phyloP scores from a whole-genome alignment of 2,113 vertebrate genomes.

The Osmerus eperlanus region DNA sequence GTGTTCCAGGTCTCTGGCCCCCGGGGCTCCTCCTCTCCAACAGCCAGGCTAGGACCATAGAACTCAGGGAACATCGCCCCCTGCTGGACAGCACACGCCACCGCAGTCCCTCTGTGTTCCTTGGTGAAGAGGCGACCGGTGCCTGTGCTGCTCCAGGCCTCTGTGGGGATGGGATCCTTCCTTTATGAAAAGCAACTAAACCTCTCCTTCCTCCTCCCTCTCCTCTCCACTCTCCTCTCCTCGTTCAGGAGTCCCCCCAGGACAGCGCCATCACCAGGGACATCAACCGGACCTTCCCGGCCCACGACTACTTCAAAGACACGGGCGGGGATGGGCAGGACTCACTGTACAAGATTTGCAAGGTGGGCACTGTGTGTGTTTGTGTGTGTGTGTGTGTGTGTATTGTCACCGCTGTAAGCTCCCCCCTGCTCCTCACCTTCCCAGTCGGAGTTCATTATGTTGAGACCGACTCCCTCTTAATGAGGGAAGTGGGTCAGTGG shows the following conservation, averaged over 20 bases:
- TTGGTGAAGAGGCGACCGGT: neutral
- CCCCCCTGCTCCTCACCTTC: neutral
- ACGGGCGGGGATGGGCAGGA: conserved; percentile 98
- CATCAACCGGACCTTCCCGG: conserved; percentile 97
- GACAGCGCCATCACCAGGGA: conserved; percentile 98
- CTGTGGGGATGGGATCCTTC: too few relatives aligned
- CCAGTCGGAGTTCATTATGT: neutral
- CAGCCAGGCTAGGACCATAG: too few relatives aligned
- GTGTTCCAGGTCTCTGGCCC: too few relatives aligned
- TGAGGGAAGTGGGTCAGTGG: neutral
- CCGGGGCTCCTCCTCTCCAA: too few relatives aligned
- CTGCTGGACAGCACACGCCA: neutral
- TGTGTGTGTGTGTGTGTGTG: neutral
- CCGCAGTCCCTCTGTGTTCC: too few relatives aligned
- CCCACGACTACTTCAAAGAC: conserved; percentile 99
- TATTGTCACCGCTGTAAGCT: neutral
- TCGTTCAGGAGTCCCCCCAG: conserved; percentile 89
- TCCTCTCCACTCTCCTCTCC: conserved; percentile 2
- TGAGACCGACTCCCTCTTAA: neutral
- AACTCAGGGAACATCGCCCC: too few relatives aligned
- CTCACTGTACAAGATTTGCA: conserved; percentile 99
- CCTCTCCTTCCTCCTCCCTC: conserved; percentile 1
- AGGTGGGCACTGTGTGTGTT: conserved; percentile 71
- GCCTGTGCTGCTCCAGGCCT: too few relatives aligned
- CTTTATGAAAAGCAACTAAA: too few relatives aligned